A percentile compares a stretch with the other conserved stretches of the same genome.
These are phyloP conservation scores for Ophioderma brevispina DNA, from an alignment of 35 echinoderm and acorn worm genomes.

Conservation along the genomic window DNA sequence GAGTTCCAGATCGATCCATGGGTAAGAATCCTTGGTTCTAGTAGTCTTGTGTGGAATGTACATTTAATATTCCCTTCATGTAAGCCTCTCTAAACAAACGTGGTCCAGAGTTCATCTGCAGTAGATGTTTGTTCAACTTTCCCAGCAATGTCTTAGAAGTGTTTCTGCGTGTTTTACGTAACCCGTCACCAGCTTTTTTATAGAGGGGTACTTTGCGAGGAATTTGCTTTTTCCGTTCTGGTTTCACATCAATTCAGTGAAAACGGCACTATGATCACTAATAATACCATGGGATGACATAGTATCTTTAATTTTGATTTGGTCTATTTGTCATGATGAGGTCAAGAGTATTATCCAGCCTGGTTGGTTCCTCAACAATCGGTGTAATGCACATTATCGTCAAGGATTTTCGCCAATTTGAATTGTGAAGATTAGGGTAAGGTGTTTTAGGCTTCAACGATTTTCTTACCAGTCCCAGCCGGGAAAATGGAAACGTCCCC, in stretches of 20 bases:
- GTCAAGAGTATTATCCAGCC: constrained; percentile 12
- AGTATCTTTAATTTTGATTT: not conserved
- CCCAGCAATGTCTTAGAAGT: not conserved
- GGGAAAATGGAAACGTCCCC: too few relatives aligned
- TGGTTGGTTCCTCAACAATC: constrained; percentile 25
- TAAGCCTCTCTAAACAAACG: not conserved
- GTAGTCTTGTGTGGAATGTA: constrained; percentile 26
- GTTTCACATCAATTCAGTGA: constrained; percentile 16
- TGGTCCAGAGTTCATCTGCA: not conserved
- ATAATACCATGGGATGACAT: constrained; percentile 12
- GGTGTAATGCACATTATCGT: constrained; percentile 22
- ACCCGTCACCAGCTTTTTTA: not conserved
- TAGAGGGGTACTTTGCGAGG: not conserved
- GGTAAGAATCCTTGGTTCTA: constrained; percentile 4
- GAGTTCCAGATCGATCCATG: constrained; percentile 38
- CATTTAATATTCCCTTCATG: not conserved
- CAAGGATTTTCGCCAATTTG: constrained; percentile 15
- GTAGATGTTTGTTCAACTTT: not conserved
- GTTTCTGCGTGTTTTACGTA: not conserved
- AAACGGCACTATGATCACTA: constrained; percentile 1
- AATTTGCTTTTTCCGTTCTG: not conserved
- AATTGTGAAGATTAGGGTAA: constrained; percentile 9
- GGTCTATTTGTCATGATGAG: constrained; percentile 17
- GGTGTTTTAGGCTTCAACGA: not conserved
- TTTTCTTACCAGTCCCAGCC: too few relatives aligned